Evolutionary conservation across 2,888 invertebrate genomes (phyloP), one percentile per base, ranked within the genome.

Genomic region (Agrochola lychnidis): DNA sequence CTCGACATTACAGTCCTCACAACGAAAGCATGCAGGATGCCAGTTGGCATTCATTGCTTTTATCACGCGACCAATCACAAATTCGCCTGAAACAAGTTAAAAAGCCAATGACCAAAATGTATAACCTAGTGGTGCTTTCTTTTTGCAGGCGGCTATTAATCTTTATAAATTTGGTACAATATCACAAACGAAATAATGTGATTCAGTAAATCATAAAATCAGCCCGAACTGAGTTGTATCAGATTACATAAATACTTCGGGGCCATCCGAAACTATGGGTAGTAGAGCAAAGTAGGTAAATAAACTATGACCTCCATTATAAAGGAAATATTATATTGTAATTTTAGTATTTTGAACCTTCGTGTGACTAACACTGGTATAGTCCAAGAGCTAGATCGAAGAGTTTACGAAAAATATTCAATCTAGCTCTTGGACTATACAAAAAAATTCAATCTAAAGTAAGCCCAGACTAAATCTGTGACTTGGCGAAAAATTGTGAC

Each of bases 21-120:
- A 99, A 40, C 98, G 98, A 97, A 99, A 99, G 94, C 99, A 99
- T 80, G 98, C 97, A 3, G 99, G 99, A 96, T 99, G 99, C 99
- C 99, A 99, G 94, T 99, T 99, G 53, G 99, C 98, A 92, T 99
- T 99, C 99, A 99, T 99, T 0, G 99, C 99, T 94, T 99, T 99
- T 93, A 99, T 99, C 66, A 99, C 99, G 77, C 99, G 98, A 0
- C 99, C 99, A 92, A 99, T 99, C 79, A 99, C 99, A 94, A 99
- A 99, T 95, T 99, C 99, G 42, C 98, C 98, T 98, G 92, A 68
- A 88, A 88, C 22, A 48, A 69, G 14, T 22, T 14, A 51, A 42
- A 22, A 51, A 51, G 67, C 9, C 22, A 51, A 36, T 51, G 9
- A 22, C 9, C 2, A 51, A 51, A 67, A 67, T 51, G 7, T 30